Conservation (phyloP, 2,797 vertebrate species). For the Florisuga fusca region DNA sequence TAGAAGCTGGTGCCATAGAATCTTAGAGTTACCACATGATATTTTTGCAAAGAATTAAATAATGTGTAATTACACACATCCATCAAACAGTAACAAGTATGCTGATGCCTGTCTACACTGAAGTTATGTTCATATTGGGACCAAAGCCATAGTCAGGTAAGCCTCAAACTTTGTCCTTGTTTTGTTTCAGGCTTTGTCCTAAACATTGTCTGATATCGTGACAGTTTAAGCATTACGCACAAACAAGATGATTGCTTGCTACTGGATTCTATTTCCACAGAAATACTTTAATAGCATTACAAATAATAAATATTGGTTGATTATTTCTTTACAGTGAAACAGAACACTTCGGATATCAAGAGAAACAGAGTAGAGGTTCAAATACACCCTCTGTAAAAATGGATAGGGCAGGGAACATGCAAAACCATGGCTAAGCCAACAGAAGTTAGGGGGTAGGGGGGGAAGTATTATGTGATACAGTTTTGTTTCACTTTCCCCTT, state of each 20-base stretch:
- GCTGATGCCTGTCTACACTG: not conserved
- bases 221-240: not conserved
- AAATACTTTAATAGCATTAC: not conserved
- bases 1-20: not conserved
- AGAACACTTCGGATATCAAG: not conserved
- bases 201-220: not conserved
- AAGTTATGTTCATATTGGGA: not conserved
- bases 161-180: not conserved
- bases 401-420: fast-evolving
- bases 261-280: not conserved
- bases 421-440: not conserved
- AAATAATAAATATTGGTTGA: not conserved
- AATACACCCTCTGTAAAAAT: not conserved
- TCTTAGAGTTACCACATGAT: not conserved
- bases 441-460: not conserved
- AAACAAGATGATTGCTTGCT: not conserved
- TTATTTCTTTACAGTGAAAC: not conserved
- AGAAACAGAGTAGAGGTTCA: not conserved
- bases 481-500: not conserved
- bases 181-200: not conserved
- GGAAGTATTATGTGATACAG: fast-evolving
- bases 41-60: not conserved
- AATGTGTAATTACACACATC: not conserved
- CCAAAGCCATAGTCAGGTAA: not conserved
- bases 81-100: not conserved